Evolutionary conservation across 2,888 invertebrate genomes (phyloP), one percentile per base, ranked within the genome.

Genomic region (Actias luna): DNA sequence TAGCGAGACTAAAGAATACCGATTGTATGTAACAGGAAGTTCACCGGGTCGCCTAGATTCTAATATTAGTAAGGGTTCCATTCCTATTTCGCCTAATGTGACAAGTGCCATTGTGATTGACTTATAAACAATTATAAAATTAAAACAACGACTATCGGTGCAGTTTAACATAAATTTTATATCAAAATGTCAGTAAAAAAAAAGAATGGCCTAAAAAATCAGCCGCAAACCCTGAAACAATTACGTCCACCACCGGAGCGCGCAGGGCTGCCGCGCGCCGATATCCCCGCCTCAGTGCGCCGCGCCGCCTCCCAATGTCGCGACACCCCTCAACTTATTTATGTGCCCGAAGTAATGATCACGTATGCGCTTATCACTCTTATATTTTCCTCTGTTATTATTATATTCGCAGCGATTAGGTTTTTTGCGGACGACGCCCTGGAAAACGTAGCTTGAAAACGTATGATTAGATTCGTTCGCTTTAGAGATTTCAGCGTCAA

Each of bases 231-330:
- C 29, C 29, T 16, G 8, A 66, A 68, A 71, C 70, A 74, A 71
- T 73, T 72, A 69, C 71, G 63, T 61, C 62, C 67, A 59, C 39
- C 75, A 68, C 62, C 65, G 71, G 63, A 73, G 70, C 78, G 72
- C 46, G 72, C 66, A 72, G 73, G 72, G 72, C 74, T 82, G 83
- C 72, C 79, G 66, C 74, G 65, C 59, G 12, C 52, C 68, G 82
- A 82, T 81, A 82, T 64, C 66, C 60, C 60, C 72, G 71, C 69
- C 59, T 67, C 71, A 52, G 35, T 64, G 71, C 71, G 71, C 69
- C 59, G 66, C 71, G 42, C 35, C 64, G 71, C 66, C 58, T 55
- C 5, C 33, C 66, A 63, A 67, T 69, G 69, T 64, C 66, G 55
- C 55, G 55, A n/a, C 55, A 55, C 27, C 55, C 55, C 55, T 55